Evolutionary conservation across 2,797 vertebrate species (phyloP).

Genomic region (Malacoctenus gilli): DNA sequence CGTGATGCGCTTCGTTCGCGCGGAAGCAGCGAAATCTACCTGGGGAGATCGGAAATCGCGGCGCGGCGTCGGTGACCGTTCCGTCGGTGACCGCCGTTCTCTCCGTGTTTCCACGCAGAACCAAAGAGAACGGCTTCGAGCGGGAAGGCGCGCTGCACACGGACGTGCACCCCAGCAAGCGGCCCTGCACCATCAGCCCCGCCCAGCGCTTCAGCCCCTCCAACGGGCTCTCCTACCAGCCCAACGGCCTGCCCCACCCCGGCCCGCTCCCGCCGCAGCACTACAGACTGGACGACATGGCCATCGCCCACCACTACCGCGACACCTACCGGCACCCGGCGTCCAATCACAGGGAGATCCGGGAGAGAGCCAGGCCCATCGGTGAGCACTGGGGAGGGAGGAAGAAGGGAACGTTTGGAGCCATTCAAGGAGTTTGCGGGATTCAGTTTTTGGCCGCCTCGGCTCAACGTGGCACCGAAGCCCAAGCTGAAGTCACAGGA

Average conservation of each 20-base stretch:
- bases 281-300: conserved; percentile 96
- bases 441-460: no score
- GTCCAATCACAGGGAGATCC: conserved; percentile 90
- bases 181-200: conserved; percentile 97
- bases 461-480: no score
- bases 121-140: conserved; percentile 92
- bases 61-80: no score
- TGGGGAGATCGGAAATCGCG: no score
- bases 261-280: conserved; percentile 92
- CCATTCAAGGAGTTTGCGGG: no score
- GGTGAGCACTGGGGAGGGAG: conserved; percentile 56
- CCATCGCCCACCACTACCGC: conserved; percentile 86
- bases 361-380: conserved; percentile 84
- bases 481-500: neutral
- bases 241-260: conserved; percentile 90
- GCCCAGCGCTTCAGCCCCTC: conserved; percentile 94
- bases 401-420: no score
- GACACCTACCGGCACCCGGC: conserved; percentile 88
- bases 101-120: conserved; percentile 64
- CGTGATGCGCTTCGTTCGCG: no score
- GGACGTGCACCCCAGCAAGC: conserved; percentile 86
- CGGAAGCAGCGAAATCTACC: no score
- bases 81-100: no score
- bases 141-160: conserved; percentile 89
- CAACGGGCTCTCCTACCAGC: conserved; percentile 88